Percentiles rank a stretch among this genome's conserved stretches.
Conservation (phyloP, 2,113 vertebrate species). For the Rhinoderma darwinii region DNA sequence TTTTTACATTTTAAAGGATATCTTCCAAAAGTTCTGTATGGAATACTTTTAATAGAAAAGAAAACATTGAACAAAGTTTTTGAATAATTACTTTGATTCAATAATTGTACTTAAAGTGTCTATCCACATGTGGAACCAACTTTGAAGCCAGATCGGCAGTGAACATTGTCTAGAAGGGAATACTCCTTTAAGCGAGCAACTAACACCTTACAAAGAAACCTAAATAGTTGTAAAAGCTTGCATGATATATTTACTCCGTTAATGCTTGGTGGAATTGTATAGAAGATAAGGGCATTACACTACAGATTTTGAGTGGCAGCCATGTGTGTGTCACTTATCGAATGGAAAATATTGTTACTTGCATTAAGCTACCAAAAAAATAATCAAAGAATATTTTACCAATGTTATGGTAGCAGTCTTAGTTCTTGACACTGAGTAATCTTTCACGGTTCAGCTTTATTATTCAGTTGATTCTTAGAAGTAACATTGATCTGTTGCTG, state of each 20-base stretch:
- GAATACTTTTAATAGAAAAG: too few relatives aligned
- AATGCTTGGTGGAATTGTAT: background rate
- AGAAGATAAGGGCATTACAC: background rate
- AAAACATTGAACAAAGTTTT: too few relatives aligned
- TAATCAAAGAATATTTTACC: conserved; percentile 11
- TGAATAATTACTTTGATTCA: too few relatives aligned
- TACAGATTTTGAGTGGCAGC: background rate
- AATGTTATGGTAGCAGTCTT: background rate
- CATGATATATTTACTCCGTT: background rate
- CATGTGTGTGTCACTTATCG: background rate
- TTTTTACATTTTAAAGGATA: too few relatives aligned
- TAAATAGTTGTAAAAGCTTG: background rate
- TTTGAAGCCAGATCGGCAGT: too few relatives aligned
- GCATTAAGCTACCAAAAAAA: conserved; percentile 4
- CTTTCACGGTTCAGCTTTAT: conserved; percentile 11
- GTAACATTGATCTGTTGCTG: conserved; percentile 37
- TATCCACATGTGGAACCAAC: too few relatives aligned
- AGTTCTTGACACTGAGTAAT: background rate
- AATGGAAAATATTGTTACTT: background rate
- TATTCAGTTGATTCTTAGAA: conserved; percentile 27
- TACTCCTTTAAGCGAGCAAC: too few relatives aligned
- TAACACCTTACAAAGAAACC: too few relatives aligned
- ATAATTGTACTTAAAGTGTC: too few relatives aligned
- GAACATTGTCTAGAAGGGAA: too few relatives aligned
- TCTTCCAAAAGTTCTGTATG: too few relatives aligned